Conservation (phyloP, 2,113 vertebrate species). For the Nerophis ophidion region DNA sequence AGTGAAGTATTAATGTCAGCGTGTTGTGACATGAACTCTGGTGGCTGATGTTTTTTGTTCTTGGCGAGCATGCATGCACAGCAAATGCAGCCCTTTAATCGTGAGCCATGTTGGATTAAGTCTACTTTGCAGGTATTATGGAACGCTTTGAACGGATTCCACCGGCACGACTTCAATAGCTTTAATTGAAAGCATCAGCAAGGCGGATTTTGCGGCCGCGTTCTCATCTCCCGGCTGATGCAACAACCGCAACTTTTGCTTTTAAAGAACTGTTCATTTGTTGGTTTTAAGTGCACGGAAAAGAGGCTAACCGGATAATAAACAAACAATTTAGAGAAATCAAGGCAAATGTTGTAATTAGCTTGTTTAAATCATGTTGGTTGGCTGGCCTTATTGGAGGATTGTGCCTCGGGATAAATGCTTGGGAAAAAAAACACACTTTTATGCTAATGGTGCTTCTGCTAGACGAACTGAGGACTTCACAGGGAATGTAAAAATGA, state of each 20-base stretch:
- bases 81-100: conserved; percentile 30
- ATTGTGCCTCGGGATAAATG: conserved; percentile 38
- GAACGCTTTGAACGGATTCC: conserved; percentile 21
- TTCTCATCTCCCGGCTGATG: conserved; percentile 5
- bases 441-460: conserved; percentile 31
- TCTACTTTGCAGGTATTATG: conserved; percentile 15
- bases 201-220: conserved; percentile 4
- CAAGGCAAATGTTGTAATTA: conserved; percentile 46
- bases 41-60: conserved; percentile 7
- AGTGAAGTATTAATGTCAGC: conserved; percentile 10
- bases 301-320: conserved; percentile 6
- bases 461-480: conserved; percentile 46
- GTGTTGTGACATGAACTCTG: conserved; percentile 12
- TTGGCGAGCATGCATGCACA: conserved; percentile 6
- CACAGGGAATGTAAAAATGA: conserved; percentile 39
- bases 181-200: conserved; percentile 6
- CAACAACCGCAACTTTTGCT: neutral
- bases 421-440: conserved; percentile 44
- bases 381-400: conserved; percentile 11
- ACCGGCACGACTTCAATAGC: neutral
- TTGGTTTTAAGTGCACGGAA: conserved; percentile 6
- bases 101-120: conserved; percentile 3
- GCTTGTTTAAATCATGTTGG: conserved; percentile 34
- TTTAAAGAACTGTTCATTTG: conserved; percentile 5
- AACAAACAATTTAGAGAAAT: conserved; percentile 25